phyloP scores from a whole-genome alignment of 2,113 vertebrate species.

The Zeus faber region DNA sequence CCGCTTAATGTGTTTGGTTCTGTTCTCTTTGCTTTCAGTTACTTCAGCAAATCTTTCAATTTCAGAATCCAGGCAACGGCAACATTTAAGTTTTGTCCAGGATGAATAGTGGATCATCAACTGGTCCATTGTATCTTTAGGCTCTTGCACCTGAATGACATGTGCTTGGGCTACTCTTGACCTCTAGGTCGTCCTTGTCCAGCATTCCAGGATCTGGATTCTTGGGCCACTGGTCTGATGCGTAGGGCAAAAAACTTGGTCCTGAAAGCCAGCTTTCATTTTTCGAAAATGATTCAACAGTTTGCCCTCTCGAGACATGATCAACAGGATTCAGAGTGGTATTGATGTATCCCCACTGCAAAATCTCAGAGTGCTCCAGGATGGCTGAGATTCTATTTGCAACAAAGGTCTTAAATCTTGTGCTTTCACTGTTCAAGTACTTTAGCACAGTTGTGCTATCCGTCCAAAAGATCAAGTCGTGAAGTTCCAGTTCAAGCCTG shows the following conservation, averaged over 20 bases:
- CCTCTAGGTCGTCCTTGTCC: conserved; percentile 19
- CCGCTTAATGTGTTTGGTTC: conserved; percentile 8
- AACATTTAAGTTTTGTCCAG: conserved; percentile 17
- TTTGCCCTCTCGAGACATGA: conserved; percentile 18
- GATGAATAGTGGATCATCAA: conserved; percentile 17
- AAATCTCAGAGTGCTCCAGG: conserved; percentile 5
- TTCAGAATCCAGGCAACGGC: conserved; percentile 19
- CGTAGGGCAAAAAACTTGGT: conserved; percentile 15
- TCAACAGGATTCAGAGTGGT: conserved; percentile 18
- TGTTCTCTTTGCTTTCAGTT: conserved; percentile 16
- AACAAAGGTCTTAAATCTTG: conserved; percentile 22
- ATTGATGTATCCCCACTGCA: conserved; percentile 22
- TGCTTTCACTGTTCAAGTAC: conserved; percentile 1
- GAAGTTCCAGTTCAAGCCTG: conserved; percentile 13
- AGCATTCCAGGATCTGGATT: conserved; percentile 23
- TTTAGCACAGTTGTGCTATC: conserved; percentile 8
- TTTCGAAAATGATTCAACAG: conserved; percentile 7
- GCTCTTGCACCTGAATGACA: not conserved
- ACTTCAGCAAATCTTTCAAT: conserved; percentile 17
- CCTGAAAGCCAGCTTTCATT: conserved; percentile 17
- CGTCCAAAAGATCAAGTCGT: conserved; percentile 18
- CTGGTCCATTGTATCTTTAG: conserved; percentile 16
- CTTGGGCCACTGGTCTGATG: conserved; percentile 14
- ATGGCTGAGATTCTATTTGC: conserved; percentile 13
- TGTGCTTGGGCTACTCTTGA: conserved; percentile 8